Evolutionary conservation across 2,888 invertebrate species (phyloP), one percentile per base, ranked within the genome.

Genomic region (Drosophila tripunctata): DNA sequence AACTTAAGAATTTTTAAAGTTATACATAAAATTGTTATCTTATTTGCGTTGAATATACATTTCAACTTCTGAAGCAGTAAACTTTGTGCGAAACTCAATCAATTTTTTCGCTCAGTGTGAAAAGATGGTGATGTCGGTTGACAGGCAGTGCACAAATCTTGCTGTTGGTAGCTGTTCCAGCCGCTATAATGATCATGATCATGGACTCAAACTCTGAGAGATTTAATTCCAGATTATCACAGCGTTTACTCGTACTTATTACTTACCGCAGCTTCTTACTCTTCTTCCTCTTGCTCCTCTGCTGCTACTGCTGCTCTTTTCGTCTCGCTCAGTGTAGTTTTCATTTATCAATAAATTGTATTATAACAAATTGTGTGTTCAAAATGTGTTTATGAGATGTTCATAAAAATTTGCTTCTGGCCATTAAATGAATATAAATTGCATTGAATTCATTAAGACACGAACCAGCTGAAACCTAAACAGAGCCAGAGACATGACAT

Each of bases 391-490:
- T 74, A 76, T 76, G 71, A 64, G 66, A 64, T 43, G 80, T 60
- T 82, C 80, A 68, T 76, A 69, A 76, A 74, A 62, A 63, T 78
- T 76, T 76, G 79, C 78, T 69, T 62, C 74, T 64, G 67, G 74
- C 73, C 78, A 77, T 82, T 67, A 70, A 79, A 73, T 70, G 58
- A 67, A 70, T 84, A 77, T 75, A 81, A 73, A 82, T 79, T 81
- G 80, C 78, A 81, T 50, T 44, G 52, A 75, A 79, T 61, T 64
- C 67, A 73, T 72, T 72, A 75, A 68, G 50, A 45, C 12, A 33
- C 58, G 17, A 47, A 54, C 7, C 22, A 27, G 31, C 2, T 5
- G 33, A 27, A 19, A 43, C 19, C 30, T 15, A 14, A 27, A 52
- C 14, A 48, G 43, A 30, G 31, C 35, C 15, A 40, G 56, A 4